phyloP scores from a whole-genome alignment of 1,140 invertebrate species.

The Scylla paramamosain region DNA sequence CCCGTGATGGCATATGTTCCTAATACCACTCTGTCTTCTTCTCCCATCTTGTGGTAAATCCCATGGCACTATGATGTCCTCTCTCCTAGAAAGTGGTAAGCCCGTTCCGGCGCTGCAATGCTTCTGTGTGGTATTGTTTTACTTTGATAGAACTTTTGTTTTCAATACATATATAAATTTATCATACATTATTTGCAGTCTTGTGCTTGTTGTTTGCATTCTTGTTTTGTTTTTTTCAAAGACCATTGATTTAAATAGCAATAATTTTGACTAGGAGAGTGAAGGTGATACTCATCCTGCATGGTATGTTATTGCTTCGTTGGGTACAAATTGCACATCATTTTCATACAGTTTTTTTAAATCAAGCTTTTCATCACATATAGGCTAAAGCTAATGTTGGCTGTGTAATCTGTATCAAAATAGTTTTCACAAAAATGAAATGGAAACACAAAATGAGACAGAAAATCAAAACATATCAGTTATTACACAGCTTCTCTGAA shows the following conservation, averaged over 20 bases:
- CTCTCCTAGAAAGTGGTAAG: slow-evolving; percentile 76
- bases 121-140: slow-evolving; percentile 62
- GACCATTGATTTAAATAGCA: neutral
- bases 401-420: neutral
- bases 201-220: slow-evolving; percentile 55
- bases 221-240: neutral
- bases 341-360: slow-evolving; percentile 1
- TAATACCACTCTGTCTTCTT: slow-evolving; percentile 75
- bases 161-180: slow-evolving; percentile 45
- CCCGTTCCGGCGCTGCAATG: slow-evolving; percentile 74
- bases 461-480: neutral
- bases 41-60: slow-evolving; percentile 75
- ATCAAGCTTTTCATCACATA: neutral
- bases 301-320: neutral
- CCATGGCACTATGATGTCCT: slow-evolving; percentile 76
- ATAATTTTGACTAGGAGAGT: neutral
- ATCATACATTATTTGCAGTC: slow-evolving; percentile 48
- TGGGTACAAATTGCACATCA: neutral
- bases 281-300: neutral
- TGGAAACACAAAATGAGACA: neutral
- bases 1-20: slow-evolving; percentile 73
- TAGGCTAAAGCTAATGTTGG: neutral
- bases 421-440: neutral
- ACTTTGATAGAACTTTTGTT: slow-evolving; percentile 52
- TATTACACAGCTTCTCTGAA: neutral